phyloP scores from a whole-genome alignment of 2,888 invertebrate genomes.

The Napeogenes inachia region DNA sequence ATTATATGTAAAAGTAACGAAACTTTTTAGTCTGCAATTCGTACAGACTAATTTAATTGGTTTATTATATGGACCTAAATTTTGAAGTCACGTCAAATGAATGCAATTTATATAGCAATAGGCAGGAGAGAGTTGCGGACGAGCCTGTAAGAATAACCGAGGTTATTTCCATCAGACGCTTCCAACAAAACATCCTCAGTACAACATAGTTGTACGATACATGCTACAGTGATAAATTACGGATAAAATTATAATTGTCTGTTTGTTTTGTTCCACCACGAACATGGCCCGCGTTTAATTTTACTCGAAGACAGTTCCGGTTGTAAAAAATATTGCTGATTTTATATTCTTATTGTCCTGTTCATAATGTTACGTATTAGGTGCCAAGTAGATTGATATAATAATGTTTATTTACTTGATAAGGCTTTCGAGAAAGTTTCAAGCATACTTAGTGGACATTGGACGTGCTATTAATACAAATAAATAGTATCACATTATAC shows the following conservation, averaged over 20 bases:
- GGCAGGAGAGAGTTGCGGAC: constrained; percentile 31
- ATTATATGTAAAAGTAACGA: no score
- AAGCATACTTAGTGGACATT: no score
- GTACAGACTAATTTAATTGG: no score
- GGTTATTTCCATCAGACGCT: constrained; percentile 65
- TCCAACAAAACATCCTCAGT: constrained; percentile 53
- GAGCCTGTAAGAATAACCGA: constrained; percentile 41
- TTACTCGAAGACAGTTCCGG: constrained; percentile 5
- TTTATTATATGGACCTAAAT: no score
- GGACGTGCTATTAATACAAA: no score
- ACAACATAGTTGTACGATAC: constrained; percentile 50
- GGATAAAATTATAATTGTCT: constrained; percentile 24
- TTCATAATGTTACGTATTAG: neutral
- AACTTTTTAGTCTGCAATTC: no score
- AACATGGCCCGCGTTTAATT: constrained; percentile 12
- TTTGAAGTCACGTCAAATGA: neutral
- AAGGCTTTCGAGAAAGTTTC: no score
- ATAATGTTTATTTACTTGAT: no score
- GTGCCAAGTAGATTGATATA: no score
- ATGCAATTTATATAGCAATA: constrained; percentile 10
- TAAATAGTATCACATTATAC: no score
- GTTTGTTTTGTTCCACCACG: constrained; percentile 12
- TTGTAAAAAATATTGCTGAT: neutral
- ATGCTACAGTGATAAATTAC: constrained; percentile 23
- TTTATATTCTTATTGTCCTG: no score